A percentile compares a stretch with the other conserved stretches of the same genome.
phyloP scores from a whole-genome alignment of 2,113 vertebrate genomes.

The Rhabdornis inornatus region DNA sequence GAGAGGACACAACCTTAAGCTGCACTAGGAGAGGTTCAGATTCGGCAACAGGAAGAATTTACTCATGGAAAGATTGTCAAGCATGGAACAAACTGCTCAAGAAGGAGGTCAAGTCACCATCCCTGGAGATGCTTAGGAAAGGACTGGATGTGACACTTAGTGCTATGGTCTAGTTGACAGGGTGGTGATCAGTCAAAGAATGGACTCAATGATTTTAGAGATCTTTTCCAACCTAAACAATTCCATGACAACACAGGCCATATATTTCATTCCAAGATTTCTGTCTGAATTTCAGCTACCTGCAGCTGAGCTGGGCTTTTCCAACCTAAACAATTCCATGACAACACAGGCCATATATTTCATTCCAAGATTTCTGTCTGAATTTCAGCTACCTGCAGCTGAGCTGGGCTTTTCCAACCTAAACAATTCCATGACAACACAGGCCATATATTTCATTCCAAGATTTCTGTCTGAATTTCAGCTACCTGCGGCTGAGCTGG shows the following conservation, averaged over 20 bases:
- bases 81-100: neutral
- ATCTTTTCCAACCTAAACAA: neutral
- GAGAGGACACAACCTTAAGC: neutral
- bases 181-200: neutral
- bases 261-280: neutral
- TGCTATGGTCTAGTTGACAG: neutral
- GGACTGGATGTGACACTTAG: neutral
- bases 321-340: fast-evolving
- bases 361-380: neutral
- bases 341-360: neutral
- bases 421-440: fast-evolving
- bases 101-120: neutral
- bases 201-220: neutral
- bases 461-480: neutral
- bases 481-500: neutral
- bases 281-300: neutral
- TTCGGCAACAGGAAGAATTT: neutral
- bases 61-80: neutral
- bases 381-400: neutral
- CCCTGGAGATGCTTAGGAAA: neutral
- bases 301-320: neutral
- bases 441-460: neutral
- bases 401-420: neutral
- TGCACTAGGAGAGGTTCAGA: neutral
- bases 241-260: neutral